Evolutionary conservation across 2,113 vertebrate species (phyloP), one percentile per base, ranked within the genome.

Genomic region (Raphicerus campestris): DNA sequence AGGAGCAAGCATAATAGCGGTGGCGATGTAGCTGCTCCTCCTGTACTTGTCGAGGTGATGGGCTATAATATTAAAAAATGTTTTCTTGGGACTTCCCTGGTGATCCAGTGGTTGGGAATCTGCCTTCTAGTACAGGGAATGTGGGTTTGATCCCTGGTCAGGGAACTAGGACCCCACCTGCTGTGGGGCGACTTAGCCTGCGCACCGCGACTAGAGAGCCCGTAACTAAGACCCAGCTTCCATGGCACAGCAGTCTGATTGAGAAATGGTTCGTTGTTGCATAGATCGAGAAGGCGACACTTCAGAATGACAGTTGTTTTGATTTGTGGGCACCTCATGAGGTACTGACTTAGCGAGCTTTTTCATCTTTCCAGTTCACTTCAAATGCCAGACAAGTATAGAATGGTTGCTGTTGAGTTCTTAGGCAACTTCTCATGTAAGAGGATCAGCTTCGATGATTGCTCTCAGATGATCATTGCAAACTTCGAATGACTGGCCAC

Each of bases 121-220:
- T 42, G 22, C 39, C 39, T 26, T 75, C 70, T 42, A 42, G 70
- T 14, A 7, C 39, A 26, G 39, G 22, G 35, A 22, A 42, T 75
- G 35, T 75, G 22, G 6, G 6, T 42, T 26, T 42, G 39, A 75
- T 26, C 35, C 70, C 35, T 42, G 35, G 70, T 26, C 70, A 26
- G 35, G 35, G 22, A 42, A 42, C 70, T 42, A 75, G 70, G 35
- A 42, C 24, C 70, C 35, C 70, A 42, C 70, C 22, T 3, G 20
- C 70, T 2, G 2, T 42, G 70, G 70, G 35, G 70, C 11, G 13
- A 14, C 70, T 26, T 35, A 42, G 35, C 35, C 20, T 42, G 35
- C 6, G 0, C 35, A 16, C 70, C 5, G 22, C 3, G 2, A 16
- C 35, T 42, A 7, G 35, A 42, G 70, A 3, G 35, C 20, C 35